A percentile compares a stretch with the other conserved stretches of the same genome.
Evolutionary conservation across 35 echinoderm and acorn worm genomes (phyloP).

Genomic region (Apostichopus parvimensis): DNA sequence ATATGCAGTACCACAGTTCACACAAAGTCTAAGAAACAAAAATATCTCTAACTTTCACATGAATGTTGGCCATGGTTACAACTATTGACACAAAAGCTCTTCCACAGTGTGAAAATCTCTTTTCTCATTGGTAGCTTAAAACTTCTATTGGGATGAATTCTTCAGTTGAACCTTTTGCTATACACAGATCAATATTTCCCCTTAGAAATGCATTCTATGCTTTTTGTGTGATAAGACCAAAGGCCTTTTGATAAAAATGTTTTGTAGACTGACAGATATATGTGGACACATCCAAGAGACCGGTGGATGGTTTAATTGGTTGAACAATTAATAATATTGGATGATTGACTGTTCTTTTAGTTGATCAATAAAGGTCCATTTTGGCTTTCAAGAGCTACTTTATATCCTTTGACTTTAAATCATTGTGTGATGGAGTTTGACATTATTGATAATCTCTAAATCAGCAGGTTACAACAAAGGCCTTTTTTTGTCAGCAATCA

Average conservation of each 20-base stretch:
- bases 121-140: too few relatives aligned
- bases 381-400: neutral
- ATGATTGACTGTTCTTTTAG: neutral
- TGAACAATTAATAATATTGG: neutral
- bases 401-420: neutral
- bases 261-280: neutral
- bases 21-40: too few relatives aligned
- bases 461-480: too few relatives aligned
- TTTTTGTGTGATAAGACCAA: neutral
- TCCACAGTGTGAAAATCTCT: too few relatives aligned
- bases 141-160: too few relatives aligned
- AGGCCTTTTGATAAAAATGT: neutral
- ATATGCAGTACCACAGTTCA: too few relatives aligned
- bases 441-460: neutral
- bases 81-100: too few relatives aligned
- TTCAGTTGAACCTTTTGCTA: neutral
- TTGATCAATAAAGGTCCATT: neutral
- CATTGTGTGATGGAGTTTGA: neutral
- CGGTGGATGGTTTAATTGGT: neutral
- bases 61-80: neutral
- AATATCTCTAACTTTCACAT: neutral
- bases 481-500: too few relatives aligned
- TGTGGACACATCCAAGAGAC: neutral
- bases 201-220: neutral
- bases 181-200: neutral